These are phyloP conservation scores for Cladopsammia gracilis DNA, from an alignment of 64 coral and sea anemone genomes.

Conservation along the genomic window DNA sequence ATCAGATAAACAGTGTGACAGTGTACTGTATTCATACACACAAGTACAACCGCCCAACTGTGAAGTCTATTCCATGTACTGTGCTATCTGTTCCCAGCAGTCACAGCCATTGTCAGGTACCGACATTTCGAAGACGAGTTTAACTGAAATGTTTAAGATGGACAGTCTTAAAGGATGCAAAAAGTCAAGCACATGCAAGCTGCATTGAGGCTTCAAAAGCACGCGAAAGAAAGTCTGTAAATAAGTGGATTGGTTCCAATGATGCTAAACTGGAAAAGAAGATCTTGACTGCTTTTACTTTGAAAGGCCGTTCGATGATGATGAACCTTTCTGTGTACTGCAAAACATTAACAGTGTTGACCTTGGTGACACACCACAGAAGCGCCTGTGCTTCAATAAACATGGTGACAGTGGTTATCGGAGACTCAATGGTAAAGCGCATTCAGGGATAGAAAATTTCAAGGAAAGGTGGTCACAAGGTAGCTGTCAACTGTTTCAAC, in stretches of 20 bases:
- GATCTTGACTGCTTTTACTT: constrained; percentile 55
- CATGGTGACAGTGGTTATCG: no score
- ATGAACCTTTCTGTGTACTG: constrained; percentile 44
- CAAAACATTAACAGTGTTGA: constrained; percentile 61
- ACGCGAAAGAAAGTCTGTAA: neutral
- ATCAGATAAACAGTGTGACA: neutral
- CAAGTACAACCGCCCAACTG: neutral
- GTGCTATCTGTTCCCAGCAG: neutral
- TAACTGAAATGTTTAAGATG: constrained; percentile 19
- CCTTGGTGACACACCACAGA: constrained; percentile 32
- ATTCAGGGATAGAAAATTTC: no score
- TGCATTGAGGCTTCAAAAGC: constrained; percentile 7
- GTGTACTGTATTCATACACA: constrained; percentile 7
- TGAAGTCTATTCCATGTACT: neutral
- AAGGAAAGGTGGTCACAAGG: no score
- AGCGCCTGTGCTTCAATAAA: constrained; percentile 13
- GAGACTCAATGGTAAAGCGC: no score
- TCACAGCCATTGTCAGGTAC: neutral
- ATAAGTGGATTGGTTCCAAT: neutral
- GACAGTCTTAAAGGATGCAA: constrained; percentile 46
- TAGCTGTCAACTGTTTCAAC: no score
- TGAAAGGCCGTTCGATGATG: constrained; percentile 68
- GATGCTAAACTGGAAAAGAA: constrained; percentile 54
- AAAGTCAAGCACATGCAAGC: constrained; percentile 27
- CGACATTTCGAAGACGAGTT: constrained; percentile 48